phyloP scores from a whole-genome alignment of 2,797 vertebrate species.

The Schizothorax lantsangensis region DNA sequence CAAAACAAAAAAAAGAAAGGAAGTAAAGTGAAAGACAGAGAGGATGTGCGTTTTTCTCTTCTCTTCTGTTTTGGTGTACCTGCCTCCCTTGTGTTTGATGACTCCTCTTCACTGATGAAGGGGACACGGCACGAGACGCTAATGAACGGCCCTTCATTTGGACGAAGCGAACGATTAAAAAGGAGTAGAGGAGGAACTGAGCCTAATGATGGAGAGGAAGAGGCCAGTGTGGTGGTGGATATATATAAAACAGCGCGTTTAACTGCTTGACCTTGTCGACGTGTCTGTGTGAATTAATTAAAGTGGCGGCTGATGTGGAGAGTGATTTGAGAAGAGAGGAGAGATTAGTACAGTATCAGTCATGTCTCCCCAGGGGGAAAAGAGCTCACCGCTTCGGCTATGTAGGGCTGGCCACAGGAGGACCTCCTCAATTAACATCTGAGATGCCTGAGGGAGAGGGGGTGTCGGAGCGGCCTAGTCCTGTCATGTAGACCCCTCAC shows the following conservation, averaged over 20 bases:
- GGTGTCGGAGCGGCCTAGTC: constrained; percentile 52
- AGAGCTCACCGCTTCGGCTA: constrained; percentile 56
- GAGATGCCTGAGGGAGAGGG: constrained; percentile 66
- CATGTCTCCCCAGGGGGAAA: constrained; percentile 48
- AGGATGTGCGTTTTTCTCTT: constrained; percentile 59
- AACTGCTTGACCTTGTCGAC: constrained; percentile 51
- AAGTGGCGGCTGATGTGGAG: constrained; percentile 51
- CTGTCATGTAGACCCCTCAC: constrained; percentile 52
- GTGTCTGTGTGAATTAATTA: constrained; percentile 61
- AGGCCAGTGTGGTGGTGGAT: constrained; percentile 6
- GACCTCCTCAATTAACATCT: constrained; percentile 73
- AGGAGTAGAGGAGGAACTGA: constrained; percentile 24
- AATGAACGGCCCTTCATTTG: constrained; percentile 67
- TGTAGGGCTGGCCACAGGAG: constrained; percentile 71
- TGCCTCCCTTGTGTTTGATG: constrained; percentile 67
- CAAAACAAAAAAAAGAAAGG: constrained; percentile 74
- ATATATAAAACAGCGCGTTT: constrained; percentile 28
- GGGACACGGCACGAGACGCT: constrained; percentile 61
- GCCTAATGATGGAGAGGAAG: constrained; percentile 40
- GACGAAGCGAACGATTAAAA: constrained; percentile 37
- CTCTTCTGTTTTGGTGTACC: constrained; percentile 66
- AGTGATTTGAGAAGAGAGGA: constrained; percentile 53
- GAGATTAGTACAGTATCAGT: constrained; percentile 56
- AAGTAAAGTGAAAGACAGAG: constrained; percentile 70
- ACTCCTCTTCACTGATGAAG: constrained; percentile 69